These are phyloP conservation scores for Rhynchonycteris naso DNA, from an alignment of 2,797 vertebrate species.

Conservation along the genomic window DNA sequence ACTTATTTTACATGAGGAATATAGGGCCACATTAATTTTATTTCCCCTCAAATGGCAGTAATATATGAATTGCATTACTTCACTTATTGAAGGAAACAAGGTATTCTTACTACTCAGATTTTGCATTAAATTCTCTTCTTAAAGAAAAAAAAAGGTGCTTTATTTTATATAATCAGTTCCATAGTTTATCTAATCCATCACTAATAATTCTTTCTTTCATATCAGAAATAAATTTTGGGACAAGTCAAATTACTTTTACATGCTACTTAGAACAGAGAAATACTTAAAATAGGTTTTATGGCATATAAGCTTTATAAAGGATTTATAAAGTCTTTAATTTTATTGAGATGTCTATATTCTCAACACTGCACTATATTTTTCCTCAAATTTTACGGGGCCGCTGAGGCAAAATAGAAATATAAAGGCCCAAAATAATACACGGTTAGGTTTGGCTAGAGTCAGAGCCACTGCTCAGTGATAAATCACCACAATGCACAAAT, in stretches of 20 bases:
- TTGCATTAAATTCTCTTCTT: neutral
- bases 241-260: conserved; percentile 24
- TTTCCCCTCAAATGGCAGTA: neutral
- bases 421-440: neutral
- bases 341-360: neutral
- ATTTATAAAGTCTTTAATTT: neutral
- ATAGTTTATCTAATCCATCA: neutral
- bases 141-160: neutral
- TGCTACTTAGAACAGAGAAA: neutral
- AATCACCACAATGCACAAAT: conserved; percentile 14
- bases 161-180: neutral
- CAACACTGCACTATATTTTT: neutral
- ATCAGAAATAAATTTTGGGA: neutral
- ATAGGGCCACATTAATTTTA: neutral
- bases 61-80: neutral
- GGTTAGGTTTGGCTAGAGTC: conserved; percentile 27
- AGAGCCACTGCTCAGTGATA: conserved; percentile 51
- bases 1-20: neutral
- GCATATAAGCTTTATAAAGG: neutral
- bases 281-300: conserved; percentile 5
- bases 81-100: neutral
- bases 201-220: neutral
- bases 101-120: neutral
- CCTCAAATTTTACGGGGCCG: conserved; percentile 24
- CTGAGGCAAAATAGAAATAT: conserved; percentile 30